A percentile compares a stretch with the other conserved stretches of the same genome.
These are phyloP conservation scores for Conchocele bisecta DNA, from an alignment of 2,888 invertebrate genomes.

Conservation along the genomic window DNA sequence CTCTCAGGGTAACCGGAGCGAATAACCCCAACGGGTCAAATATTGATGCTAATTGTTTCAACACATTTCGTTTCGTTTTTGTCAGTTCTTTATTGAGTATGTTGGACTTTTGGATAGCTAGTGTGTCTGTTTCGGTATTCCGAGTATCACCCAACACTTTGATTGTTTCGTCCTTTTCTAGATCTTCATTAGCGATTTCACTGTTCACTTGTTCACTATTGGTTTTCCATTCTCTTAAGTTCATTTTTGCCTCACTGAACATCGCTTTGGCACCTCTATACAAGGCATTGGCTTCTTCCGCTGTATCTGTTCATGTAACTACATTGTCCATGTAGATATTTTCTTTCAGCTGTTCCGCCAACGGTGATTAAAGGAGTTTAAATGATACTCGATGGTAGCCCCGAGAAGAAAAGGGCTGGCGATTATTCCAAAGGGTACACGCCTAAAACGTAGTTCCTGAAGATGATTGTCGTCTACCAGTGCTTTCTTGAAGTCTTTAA, in stretches of 20 bases:
- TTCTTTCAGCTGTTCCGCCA: background rate
- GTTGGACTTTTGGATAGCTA: background rate
- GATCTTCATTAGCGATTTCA: background rate
- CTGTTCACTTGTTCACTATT: background rate
- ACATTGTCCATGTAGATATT: background rate
- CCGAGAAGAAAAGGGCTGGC: background rate
- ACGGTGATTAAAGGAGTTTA: background rate
- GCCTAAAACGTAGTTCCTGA: conserved; percentile 1
- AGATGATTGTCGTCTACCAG: background rate
- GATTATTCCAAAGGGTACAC: background rate
- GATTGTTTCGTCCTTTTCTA: background rate
- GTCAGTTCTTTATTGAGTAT: too few relatives aligned
- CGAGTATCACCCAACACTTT: conserved; percentile 7
- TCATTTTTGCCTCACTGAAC: conserved; percentile 12
- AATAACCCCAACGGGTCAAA: conserved; percentile 1
- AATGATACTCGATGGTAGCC: background rate
- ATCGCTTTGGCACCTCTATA: background rate
- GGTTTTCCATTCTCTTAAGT: conserved; percentile 10
- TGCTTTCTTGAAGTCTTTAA: conserved; percentile 3
- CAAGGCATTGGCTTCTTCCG: background rate
- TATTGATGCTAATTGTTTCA: conserved; percentile 1
- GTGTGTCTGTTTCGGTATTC: conserved; percentile 5
- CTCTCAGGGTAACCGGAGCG: background rate
- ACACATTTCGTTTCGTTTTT: background rate
- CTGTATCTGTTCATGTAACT: background rate